Percentiles rank a stretch among this genome's conserved stretches.
Evolutionary conservation across 2,797 vertebrate species (phyloP).

Genomic region (Chiloscyllium punctatum): DNA sequence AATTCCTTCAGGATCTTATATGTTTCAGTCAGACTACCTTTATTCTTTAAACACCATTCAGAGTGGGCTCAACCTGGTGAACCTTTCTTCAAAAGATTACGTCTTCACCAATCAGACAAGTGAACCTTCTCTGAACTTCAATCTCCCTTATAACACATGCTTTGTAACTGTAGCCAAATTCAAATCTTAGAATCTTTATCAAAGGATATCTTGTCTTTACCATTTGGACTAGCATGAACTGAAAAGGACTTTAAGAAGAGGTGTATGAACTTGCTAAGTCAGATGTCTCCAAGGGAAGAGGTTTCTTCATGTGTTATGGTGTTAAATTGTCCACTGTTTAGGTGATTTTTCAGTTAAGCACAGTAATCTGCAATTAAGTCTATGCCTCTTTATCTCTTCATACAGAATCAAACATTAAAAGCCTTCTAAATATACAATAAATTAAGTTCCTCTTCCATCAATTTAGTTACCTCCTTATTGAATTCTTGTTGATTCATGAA

Average conservation of each 20-base stretch:
- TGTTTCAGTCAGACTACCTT: no score
- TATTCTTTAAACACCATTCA: no score
- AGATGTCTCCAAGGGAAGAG: neutral
- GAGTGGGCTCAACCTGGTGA: no score
- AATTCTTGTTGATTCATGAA: neutral
- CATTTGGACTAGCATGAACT: neutral
- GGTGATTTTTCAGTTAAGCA: neutral
- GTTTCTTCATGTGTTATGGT: neutral
- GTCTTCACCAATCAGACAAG: no score
- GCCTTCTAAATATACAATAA: neutral
- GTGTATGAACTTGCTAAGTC: neutral
- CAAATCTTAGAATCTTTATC: neutral
- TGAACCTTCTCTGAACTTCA: no score
- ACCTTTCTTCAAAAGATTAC: no score
- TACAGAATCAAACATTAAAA: slow-evolving; percentile 2
- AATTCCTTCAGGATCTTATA: no score
- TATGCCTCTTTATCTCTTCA: neutral
- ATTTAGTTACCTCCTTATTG: neutral
- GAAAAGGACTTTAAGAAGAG: neutral
- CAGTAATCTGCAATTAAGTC: neutral
- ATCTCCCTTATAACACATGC: neutral
- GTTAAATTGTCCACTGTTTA: neutral
- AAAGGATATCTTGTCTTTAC: neutral
- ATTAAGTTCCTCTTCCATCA: neutral
- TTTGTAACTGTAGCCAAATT: neutral